These are phyloP conservation scores for Ellobius talpinus DNA, from an alignment of 2,113 vertebrate genomes.

Conservation along the genomic window DNA sequence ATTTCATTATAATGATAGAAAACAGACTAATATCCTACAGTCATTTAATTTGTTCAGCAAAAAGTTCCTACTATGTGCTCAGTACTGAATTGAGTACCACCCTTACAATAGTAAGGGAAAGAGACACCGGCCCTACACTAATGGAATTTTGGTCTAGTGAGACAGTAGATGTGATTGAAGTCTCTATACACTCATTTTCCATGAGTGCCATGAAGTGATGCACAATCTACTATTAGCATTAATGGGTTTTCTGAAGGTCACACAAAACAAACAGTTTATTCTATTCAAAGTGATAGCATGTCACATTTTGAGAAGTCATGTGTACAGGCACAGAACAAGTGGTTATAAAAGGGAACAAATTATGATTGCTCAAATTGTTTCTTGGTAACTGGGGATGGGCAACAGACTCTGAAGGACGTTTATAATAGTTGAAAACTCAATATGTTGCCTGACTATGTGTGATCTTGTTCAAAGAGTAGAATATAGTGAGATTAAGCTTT, in stretches of 20 bases:
- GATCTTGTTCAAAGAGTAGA: constrained; percentile 41
- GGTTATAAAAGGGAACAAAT: background rate
- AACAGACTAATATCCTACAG: background rate
- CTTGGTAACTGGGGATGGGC: background rate
- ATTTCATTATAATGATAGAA: background rate
- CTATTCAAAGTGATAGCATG: background rate
- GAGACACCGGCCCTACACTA: background rate
- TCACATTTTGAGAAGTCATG: background rate
- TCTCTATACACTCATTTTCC: background rate
- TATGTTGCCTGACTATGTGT: constrained; percentile 22
- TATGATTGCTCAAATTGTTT: background rate
- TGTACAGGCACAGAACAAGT: background rate
- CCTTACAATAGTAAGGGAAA: background rate
- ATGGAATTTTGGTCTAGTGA: background rate
- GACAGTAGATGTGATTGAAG: background rate
- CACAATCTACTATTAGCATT: background rate
- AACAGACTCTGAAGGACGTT: background rate
- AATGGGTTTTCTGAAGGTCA: background rate
- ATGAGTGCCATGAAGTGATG: background rate
- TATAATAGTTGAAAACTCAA: background rate
- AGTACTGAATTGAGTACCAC: background rate
- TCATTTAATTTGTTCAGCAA: constrained; percentile 7
- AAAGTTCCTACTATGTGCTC: background rate
- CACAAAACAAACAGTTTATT: background rate
- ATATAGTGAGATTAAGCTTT: background rate